Conservation (phyloP, 2,888 invertebrate species). For the Laspeyria flexula region DNA sequence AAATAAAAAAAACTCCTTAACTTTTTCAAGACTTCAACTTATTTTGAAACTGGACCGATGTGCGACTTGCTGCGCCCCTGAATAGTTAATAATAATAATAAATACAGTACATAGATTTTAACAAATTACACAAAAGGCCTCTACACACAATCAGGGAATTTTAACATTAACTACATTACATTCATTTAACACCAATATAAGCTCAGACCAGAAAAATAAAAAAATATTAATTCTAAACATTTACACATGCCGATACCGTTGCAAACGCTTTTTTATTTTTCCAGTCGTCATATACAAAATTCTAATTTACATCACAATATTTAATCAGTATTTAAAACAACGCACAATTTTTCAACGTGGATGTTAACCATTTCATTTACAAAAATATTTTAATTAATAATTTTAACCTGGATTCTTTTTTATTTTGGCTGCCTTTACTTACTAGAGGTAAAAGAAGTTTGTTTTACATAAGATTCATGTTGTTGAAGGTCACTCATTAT, state of each 20-base stretch:
- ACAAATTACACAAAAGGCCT: slow-evolving; percentile 33
- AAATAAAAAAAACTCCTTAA: too few relatives aligned
- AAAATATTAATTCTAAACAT: slow-evolving; percentile 12
- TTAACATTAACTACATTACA: slow-evolving; percentile 38
- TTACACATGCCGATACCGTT: not conserved
- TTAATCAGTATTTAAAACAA: slow-evolving; percentile 26
- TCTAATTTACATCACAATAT: slow-evolving; percentile 41
- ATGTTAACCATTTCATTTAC: too few relatives aligned
- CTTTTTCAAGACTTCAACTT: too few relatives aligned
- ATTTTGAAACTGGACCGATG: too few relatives aligned
- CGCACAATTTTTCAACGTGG: slow-evolving; percentile 7
- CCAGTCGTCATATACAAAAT: slow-evolving; percentile 32
- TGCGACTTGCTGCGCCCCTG: too few relatives aligned
- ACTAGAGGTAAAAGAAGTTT: too few relatives aligned
- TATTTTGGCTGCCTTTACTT: too few relatives aligned
- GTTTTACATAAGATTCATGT: too few relatives aligned
- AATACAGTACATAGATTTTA: slow-evolving; percentile 3
- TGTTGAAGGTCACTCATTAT: too few relatives aligned
- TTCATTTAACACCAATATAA: slow-evolving; percentile 40
- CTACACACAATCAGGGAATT: slow-evolving; percentile 43
- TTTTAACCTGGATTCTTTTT: too few relatives aligned
- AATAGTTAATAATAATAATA: slow-evolving; percentile 27
- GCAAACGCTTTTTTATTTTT: slow-evolving; percentile 17
- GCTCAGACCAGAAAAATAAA: slow-evolving; percentile 32
- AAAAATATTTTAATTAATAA: too few relatives aligned